Evolutionary conservation across 2,113 vertebrate species (phyloP).

Genomic region (Nipponia nippon): DNA sequence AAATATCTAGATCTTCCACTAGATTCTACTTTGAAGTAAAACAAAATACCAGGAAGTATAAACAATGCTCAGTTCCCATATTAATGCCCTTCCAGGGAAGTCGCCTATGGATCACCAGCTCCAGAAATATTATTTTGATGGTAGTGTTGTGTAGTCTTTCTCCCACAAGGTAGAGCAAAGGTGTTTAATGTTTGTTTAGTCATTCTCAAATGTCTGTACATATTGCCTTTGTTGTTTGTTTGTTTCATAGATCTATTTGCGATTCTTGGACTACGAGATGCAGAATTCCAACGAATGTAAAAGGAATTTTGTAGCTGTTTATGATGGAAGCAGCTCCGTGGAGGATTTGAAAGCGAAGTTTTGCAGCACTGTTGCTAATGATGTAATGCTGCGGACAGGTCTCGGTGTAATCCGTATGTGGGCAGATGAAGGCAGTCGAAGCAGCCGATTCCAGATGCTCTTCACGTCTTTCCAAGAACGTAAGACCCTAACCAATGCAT

Average conservation of each 20-base stretch:
- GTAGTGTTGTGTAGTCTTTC: background rate
- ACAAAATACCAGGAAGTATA: background rate
- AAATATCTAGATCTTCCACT: background rate
- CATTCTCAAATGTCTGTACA: background rate
- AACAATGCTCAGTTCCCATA: background rate
- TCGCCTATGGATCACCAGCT: background rate
- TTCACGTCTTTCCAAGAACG: conserved; percentile 99
- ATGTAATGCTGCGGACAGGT: conserved; percentile 91
- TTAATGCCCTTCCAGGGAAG: background rate
- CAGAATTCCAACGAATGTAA: conserved; percentile 99
- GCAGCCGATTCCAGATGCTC: conserved; percentile 94
- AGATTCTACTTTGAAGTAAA: background rate
- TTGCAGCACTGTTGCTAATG: conserved; percentile 97
- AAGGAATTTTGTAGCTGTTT: conserved; percentile 96
- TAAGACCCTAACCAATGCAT: conserved; percentile 73
- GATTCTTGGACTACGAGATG: conserved; percentile 99
- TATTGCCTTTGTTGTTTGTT: background rate
- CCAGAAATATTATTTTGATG: background rate
- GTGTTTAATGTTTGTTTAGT: background rate
- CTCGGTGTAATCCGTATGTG: conserved; percentile 97
- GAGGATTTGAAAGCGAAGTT: conserved; percentile 96
- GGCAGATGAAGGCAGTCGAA: conserved; percentile 94
- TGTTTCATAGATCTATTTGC: conserved; percentile 88
- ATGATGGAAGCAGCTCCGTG: conserved; percentile 95
- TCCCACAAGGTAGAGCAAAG: background rate